Conservation (phyloP, 2,797 vertebrate species). For the Carcharodon carcharias region DNA sequence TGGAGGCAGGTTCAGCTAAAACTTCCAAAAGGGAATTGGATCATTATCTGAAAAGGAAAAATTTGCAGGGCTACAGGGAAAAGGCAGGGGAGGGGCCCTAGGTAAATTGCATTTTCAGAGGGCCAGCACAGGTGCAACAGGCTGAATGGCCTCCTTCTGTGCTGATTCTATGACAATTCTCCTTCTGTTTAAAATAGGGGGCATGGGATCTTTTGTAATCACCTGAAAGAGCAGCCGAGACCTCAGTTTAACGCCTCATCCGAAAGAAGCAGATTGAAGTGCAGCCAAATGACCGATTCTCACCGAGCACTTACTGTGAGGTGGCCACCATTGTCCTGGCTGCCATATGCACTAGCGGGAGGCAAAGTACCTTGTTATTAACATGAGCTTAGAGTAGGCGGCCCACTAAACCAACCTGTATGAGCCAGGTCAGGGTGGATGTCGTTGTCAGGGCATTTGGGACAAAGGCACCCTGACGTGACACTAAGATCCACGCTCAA, state of each 20-base stretch:
- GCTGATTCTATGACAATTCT: not conserved
- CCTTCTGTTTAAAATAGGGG: not conserved
- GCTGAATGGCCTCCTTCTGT: no score
- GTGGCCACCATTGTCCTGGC: not conserved
- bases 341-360: not conserved
- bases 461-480: no score
- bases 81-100: no score
- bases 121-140: no score
- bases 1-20: no score
- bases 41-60: no score
- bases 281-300: no score
- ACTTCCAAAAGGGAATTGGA: no score
- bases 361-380: not conserved
- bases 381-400: not conserved
- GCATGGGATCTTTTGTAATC: not conserved
- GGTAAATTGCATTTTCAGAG: no score
- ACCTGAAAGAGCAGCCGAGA: not conserved
- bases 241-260: not conserved
- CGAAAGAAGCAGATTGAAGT: not conserved
- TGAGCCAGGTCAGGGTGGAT: not conserved
- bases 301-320: no score
- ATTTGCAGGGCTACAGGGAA: no score
- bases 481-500: not conserved
- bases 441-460: not conserved
- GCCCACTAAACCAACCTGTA: not conserved